A percentile compares a stretch with the other conserved stretches of the same genome.
phyloP scores from a whole-genome alignment of 2,797 vertebrate genomes.

The Cottoperca gobio region DNA sequence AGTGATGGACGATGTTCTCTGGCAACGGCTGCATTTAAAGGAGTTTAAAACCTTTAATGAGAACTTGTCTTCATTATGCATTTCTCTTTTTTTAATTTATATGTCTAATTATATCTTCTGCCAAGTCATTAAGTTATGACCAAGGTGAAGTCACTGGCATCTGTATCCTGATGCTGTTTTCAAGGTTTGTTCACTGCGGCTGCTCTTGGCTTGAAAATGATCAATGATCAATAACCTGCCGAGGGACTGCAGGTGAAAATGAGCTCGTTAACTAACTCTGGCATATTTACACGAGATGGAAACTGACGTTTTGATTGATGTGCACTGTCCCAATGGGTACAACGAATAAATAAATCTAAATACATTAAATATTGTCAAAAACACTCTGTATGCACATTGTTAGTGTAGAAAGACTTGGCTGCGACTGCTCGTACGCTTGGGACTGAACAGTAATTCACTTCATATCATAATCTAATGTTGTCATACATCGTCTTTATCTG shows the following conservation, averaged over 20 bases:
- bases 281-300: too few species aligned
- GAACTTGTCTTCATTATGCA: constrained; percentile 2
- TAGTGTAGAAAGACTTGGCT: background rate
- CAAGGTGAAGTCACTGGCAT: background rate
- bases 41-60: constrained; percentile 18
- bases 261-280: too few species aligned
- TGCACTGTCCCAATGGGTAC: too few species aligned
- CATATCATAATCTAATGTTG: background rate
- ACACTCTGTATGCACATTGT: background rate
- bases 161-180: background rate
- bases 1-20: constrained; percentile 11
- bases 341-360: background rate
- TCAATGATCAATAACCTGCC: too few species aligned
- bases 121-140: constrained; percentile 7
- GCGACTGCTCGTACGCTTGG: background rate
- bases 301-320: too few species aligned
- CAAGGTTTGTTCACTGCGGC: background rate
- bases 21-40: constrained; percentile 20
- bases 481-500: background rate
- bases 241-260: too few species aligned
- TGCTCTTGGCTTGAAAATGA: background rate
- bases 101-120: constrained; percentile 2
- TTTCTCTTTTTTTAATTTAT: background rate
- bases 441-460: background rate
- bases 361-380: background rate